Evolutionary conservation across 2,888 invertebrate species (phyloP).

Genomic region (Chymomyza fuscimana): DNA sequence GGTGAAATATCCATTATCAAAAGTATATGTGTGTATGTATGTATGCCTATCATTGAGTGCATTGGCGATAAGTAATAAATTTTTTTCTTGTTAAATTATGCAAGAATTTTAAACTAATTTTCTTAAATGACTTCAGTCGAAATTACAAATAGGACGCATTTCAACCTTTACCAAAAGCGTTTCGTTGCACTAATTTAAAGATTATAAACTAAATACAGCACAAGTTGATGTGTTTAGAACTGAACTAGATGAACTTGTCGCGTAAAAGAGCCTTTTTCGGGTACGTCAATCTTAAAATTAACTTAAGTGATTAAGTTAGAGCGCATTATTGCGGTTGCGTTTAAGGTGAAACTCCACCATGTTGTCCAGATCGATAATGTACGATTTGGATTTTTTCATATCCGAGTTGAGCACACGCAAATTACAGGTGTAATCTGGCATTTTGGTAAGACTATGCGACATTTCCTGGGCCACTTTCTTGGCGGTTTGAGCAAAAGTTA

Average conservation of each 20-base stretch:
- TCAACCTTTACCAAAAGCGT: conserved; percentile 57
- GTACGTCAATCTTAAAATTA: background rate
- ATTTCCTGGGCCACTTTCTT: conserved; percentile 77
- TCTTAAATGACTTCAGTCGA: conserved; percentile 65
- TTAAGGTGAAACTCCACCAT: conserved; percentile 78
- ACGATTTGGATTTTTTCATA: conserved; percentile 77
- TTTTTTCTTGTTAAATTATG: background rate
- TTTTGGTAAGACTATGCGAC: conserved; percentile 59
- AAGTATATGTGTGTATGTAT: conserved; percentile 29
- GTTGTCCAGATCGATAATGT: conserved; percentile 77
- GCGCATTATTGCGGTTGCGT: conserved; percentile 50
- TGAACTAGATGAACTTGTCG: conserved; percentile 59
- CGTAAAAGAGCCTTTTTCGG: conserved; percentile 23
- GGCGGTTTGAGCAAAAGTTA: conserved; percentile 72
- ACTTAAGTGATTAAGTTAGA: conserved; percentile 18
- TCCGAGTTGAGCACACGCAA: conserved; percentile 78
- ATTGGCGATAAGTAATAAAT: conserved; percentile 20
- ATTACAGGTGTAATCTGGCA: conserved; percentile 76
- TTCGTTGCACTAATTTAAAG: conserved; percentile 50
- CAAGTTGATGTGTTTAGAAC: conserved; percentile 52
- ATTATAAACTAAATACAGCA: conserved; percentile 56
- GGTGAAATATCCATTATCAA: conserved; percentile 36
- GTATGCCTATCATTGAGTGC: conserved; percentile 20
- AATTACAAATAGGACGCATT: conserved; percentile 61
- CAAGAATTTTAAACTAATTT: conserved; percentile 21